Evolutionary conservation across 2,113 vertebrate genomes (phyloP), one percentile per base, ranked within the genome.

Genomic region (Theristicus caerulescens): DNA sequence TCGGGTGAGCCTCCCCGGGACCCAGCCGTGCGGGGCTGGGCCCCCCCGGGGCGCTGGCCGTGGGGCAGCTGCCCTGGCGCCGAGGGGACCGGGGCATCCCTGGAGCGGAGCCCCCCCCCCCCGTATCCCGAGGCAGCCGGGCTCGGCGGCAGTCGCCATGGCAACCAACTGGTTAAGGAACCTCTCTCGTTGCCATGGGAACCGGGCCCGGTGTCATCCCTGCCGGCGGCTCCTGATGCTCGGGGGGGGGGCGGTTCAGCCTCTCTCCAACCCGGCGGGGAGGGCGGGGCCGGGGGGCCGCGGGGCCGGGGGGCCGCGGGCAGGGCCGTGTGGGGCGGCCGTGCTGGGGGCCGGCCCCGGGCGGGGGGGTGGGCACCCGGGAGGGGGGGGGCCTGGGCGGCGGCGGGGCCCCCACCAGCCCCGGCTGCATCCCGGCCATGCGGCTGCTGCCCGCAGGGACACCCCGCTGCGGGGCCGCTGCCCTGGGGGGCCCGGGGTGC

Each of bases 161-260:
- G 97, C 94, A 98, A 98, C 98, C 97, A 93, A 96, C 59, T 92
- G 96, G 97, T 97, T 97, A 96, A 82, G 97, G 97, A 97, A 93
- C 93, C 97, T 96, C 88, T 94, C 88, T 94, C 85, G 96, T 98
- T 97, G 89, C 95, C 92, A 66, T 72, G 95, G 97, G 58, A 91
- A 97, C 96, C 29, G 31, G 62, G 70, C 61, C 85, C 54, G 18
- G 58, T 96, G 96, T 94, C 91, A 65, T 93, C 62, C 62, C 49
- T 71, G 58, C 62, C 38, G 10, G 1, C 25, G 87, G 44, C 81
- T 95, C 44, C 59, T 29, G 40, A 38, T 52, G 86, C 81, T 32
- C n/a, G n/a, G n/a, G n/a, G n/a, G n/a, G 49, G 5, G 11, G 76
- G 36, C 36, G n/a, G 8, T 26, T 69, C 49, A 44, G 34, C 65